Conservation (phyloP, 2,888 invertebrate genomes). For the Octonoba sinensis region DNA sequence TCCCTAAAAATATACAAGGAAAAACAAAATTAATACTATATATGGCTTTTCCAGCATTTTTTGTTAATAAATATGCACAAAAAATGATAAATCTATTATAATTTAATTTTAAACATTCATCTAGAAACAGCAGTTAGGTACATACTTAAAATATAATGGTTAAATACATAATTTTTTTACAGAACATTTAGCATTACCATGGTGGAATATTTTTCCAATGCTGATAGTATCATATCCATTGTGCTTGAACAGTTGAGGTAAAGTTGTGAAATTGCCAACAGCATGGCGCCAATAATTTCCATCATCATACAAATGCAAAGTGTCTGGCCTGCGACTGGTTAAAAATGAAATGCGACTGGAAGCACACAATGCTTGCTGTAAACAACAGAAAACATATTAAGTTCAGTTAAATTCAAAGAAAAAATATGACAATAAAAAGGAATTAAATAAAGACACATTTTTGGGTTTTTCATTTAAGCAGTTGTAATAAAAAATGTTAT, state of each 20-base stretch:
- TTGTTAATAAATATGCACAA: no score
- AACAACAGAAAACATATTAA: not conserved
- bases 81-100: not conserved
- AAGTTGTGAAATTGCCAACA: constrained; percentile 85
- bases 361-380: constrained; percentile 89
- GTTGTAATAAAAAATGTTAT: no score
- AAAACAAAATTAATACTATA: not conserved
- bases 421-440: not conserved
- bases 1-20: constrained; percentile 73
- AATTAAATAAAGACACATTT: not conserved
- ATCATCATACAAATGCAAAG: constrained; percentile 84
- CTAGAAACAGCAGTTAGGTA: not conserved
- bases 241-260: constrained; percentile 87
- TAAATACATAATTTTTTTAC: no score
- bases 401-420: no score
- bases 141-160: no score
- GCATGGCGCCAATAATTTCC: constrained; percentile 81
- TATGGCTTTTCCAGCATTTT: no score
- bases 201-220: constrained; percentile 89
- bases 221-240: constrained; percentile 84
- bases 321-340: constrained; percentile 87
- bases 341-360: constrained; percentile 89
- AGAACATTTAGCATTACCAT: constrained; percentile 72
- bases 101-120: no score
- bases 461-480: not conserved